Conservation (phyloP, 2,888 invertebrate species). For the Philopedon plagiatum region DNA sequence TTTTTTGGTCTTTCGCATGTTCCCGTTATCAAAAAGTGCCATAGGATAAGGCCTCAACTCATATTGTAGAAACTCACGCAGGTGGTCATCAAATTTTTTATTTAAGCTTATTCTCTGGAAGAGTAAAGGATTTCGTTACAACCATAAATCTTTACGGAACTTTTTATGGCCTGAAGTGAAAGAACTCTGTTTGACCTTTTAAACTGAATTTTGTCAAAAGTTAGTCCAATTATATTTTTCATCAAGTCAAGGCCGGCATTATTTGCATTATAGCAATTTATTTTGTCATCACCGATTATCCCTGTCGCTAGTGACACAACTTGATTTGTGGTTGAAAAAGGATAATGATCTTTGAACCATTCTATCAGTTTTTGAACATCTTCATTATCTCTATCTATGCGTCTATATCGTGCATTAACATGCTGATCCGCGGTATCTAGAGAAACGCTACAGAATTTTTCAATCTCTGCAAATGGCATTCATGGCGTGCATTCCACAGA, state of each 20-base stretch:
- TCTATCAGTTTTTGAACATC: constrained; percentile 56
- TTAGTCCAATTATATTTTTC: constrained; percentile 53
- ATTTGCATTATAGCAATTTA: constrained; percentile 59
- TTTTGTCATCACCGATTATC: constrained; percentile 54
- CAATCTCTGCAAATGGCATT: constrained; percentile 4
- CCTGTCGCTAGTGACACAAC: constrained; percentile 50
- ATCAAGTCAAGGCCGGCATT: constrained; percentile 57
- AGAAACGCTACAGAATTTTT: constrained; percentile 55
- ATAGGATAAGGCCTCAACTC: background rate
- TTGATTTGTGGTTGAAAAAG: constrained; percentile 56
- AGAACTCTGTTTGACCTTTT: background rate
- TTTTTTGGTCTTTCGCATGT: background rate
- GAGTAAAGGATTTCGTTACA: background rate
- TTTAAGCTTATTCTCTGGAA: background rate
- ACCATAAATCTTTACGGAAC: background rate
- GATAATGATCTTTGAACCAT: constrained; percentile 57
- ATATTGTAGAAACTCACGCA: background rate
- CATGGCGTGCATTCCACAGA: constrained; percentile 49
- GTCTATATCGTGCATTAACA: constrained; percentile 50
- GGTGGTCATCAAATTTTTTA: background rate
- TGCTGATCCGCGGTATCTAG: constrained; percentile 56
- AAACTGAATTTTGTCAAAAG: background rate
- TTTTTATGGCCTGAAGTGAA: background rate
- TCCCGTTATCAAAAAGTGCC: background rate
- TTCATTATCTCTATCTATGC: constrained; percentile 59